A percentile compares a stretch with the other conserved stretches of the same genome.
Conservation (phyloP, 2,113 vertebrate genomes). For the Trematocara variabile region DNA sequence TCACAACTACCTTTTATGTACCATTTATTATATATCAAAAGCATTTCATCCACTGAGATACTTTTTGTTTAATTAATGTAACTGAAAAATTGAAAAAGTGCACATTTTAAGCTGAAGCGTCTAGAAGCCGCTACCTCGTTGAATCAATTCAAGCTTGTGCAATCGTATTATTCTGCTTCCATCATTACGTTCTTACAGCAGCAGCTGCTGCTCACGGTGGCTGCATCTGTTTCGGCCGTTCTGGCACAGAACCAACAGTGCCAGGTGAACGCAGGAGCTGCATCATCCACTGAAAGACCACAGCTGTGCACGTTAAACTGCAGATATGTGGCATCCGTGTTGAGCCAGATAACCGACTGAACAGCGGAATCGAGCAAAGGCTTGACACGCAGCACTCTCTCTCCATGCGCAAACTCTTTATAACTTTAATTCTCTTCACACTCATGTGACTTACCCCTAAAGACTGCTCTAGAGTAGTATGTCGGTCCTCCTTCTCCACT, state of each 20-base stretch:
- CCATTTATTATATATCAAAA: neutral
- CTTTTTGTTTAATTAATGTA: neutral
- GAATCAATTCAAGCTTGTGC: neutral
- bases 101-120: neutral
- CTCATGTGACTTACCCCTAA: slow-evolving; percentile 76
- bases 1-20: neutral
- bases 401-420: neutral
- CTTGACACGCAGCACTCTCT: neutral
- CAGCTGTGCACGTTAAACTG: slow-evolving; percentile 9
- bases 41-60: neutral
- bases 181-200: neutral
- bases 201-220: neutral
- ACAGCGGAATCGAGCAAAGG: neutral
- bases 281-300: neutral
- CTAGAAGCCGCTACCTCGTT: neutral
- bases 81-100: neutral
- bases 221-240: neutral
- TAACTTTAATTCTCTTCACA: neutral
- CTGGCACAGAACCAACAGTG: neutral
- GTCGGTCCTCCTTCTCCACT: slow-evolving; percentile 90
- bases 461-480: slow-evolving; percentile 80
- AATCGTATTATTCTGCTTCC: neutral
- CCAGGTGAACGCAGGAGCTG: neutral
- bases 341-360: neutral
- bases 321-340: neutral